Percentiles rank a stretch among this genome's conserved stretches.
These are phyloP conservation scores for Scaptomyza polygonia DNA, from an alignment of 2,888 invertebrate species.

Conservation along the genomic window DNA sequence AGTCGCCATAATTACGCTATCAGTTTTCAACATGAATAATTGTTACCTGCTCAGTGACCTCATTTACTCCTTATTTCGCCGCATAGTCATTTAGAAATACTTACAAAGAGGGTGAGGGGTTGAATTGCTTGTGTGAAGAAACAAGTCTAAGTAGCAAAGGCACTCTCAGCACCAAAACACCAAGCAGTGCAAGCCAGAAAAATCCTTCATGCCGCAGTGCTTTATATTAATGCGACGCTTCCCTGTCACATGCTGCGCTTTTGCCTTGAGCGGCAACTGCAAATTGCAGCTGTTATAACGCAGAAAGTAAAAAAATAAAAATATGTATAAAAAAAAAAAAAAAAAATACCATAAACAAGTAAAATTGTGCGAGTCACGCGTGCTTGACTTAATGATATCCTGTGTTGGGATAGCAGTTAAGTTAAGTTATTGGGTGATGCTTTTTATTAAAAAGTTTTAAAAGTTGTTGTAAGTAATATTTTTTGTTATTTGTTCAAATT, in stretches of 20 bases:
- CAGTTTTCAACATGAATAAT: constrained; percentile 1
- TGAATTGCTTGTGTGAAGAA: constrained; percentile 27
- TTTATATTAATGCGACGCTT: constrained; percentile 69
- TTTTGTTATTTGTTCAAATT: neutral
- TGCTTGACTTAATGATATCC: constrained; percentile 1
- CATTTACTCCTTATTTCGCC: constrained; percentile 14
- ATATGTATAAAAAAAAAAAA: constrained; percentile 26
- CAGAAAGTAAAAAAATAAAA: constrained; percentile 31
- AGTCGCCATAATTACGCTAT: neutral
- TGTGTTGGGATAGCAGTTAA: neutral
- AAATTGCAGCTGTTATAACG: constrained; percentile 72
- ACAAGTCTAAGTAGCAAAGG: constrained; percentile 38
- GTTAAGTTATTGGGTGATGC: neutral
- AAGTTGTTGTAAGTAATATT: neutral
- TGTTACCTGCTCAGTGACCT: constrained; percentile 43
- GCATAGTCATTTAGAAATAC: constrained; percentile 41
- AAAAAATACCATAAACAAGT: constrained; percentile 53
- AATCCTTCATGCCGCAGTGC: constrained; percentile 78
- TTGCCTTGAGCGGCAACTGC: constrained; percentile 67
- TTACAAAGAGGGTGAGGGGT: constrained; percentile 1
- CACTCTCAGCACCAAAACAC: constrained; percentile 22
- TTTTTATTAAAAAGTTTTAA: neutral
- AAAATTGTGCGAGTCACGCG: neutral
- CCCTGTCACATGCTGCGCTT: constrained; percentile 51
- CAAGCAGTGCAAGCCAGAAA: constrained; percentile 57